A percentile compares a stretch with the other conserved stretches of the same genome.
phyloP scores from a whole-genome alignment of 2,888 invertebrate species.

The Melinopterus prodromus region DNA sequence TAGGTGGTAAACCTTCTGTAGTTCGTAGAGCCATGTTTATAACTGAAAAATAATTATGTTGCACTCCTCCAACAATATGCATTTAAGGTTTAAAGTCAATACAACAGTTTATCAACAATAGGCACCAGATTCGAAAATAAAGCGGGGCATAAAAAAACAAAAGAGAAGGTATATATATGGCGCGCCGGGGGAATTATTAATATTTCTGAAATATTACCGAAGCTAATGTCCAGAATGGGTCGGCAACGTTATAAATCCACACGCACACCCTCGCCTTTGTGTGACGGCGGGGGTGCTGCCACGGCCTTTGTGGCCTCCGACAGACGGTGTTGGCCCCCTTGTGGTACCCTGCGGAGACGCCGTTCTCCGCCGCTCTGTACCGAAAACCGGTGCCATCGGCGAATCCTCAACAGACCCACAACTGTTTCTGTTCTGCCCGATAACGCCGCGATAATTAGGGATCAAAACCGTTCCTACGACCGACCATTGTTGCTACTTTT shows the following conservation, averaged over 20 bases:
- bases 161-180: too few species aligned
- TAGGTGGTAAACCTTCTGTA: too few species aligned
- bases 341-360: constrained; percentile 40
- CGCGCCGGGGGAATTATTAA: constrained; percentile 41
- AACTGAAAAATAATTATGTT: too few species aligned
- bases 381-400: neutral
- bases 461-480: too few species aligned
- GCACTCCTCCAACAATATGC: too few species aligned
- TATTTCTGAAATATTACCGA: constrained; percentile 43
- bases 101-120: too few species aligned
- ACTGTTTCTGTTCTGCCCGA: neutral
- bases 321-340: constrained; percentile 41
- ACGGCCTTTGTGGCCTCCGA: constrained; percentile 43
- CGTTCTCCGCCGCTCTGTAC: neutral
- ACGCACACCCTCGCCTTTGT: constrained; percentile 46
- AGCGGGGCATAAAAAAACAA: too few species aligned
- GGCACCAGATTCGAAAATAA: too few species aligned
- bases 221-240: constrained; percentile 44
- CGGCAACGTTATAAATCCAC: constrained; percentile 45
- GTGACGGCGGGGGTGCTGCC: constrained; percentile 41
- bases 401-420: neutral
- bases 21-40: too few species aligned
- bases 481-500: too few species aligned
- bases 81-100: too few species aligned
- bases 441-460: too few species aligned